Conservation (phyloP, 2,888 invertebrate genomes). For the Drosophila differens region DNA sequence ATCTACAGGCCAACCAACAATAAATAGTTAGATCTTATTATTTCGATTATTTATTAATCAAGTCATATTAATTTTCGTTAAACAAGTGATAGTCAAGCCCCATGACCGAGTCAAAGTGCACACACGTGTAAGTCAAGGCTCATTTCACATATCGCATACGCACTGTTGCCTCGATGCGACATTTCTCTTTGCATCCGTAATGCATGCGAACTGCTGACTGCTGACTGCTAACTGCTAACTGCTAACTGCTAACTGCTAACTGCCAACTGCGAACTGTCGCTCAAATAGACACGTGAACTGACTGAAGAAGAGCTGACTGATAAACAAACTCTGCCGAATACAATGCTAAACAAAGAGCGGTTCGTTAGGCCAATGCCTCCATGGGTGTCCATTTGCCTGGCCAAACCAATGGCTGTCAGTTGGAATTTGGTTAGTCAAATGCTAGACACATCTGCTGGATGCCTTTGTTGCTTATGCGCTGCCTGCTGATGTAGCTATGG, state of each 20-base stretch:
- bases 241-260: background rate
- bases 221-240: background rate
- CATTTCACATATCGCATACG: conserved; percentile 63
- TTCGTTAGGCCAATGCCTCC: conserved; percentile 22
- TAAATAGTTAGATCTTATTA: background rate
- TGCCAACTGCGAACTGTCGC: conserved; percentile 35
- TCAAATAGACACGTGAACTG: conserved; percentile 39
- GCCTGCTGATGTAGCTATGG: conserved; percentile 12
- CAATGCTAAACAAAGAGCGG: conserved; percentile 19
- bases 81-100: conserved; percentile 4
- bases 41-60: conserved; percentile 19
- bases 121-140: conserved; percentile 34
- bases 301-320: conserved; percentile 31
- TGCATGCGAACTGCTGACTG: conserved; percentile 10
- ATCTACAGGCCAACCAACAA: background rate
- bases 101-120: conserved; percentile 10
- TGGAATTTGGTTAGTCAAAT: conserved; percentile 72
- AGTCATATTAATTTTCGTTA: background rate
- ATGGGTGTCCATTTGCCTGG: conserved; percentile 24
- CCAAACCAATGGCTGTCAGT: conserved; percentile 48
- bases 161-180: conserved; percentile 35
- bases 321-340: conserved; percentile 35
- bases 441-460: conserved; percentile 62
- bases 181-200: conserved; percentile 35
- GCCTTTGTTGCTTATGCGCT: conserved; percentile 30